Evolutionary conservation across 2,888 invertebrate genomes (phyloP).

Genomic region (Neoitamus cyanurus): DNA sequence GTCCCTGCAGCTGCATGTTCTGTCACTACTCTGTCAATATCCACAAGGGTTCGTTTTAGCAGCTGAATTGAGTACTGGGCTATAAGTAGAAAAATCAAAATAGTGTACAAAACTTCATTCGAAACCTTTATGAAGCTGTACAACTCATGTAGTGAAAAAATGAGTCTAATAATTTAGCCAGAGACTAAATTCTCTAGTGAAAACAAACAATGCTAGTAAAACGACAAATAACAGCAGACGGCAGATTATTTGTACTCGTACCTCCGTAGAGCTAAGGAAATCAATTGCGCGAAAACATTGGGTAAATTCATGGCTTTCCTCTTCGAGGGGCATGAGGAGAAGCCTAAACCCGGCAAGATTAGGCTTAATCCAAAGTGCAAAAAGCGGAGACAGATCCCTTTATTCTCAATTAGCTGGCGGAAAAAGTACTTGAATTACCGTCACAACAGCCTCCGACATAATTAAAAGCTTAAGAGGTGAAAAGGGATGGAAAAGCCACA

Average conservation of each 20-base stretch:
- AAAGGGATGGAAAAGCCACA: conserved; percentile 33
- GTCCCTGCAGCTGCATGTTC: too few relatives aligned
- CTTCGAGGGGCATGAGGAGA: neutral
- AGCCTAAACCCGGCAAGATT: neutral
- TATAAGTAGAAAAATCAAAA: too few relatives aligned
- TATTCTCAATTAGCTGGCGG: conserved; percentile 37
- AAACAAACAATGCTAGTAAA: too few relatives aligned
- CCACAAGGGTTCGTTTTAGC: too few relatives aligned
- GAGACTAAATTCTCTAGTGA: too few relatives aligned
- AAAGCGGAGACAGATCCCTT: conserved; percentile 33
- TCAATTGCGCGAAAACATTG: conserved; percentile 12
- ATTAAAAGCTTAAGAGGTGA: conserved; percentile 39
- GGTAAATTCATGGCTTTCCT: neutral
- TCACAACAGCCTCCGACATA: conserved; percentile 42
- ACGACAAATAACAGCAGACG: neutral
- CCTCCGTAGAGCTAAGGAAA: neutral
- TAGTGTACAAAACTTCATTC: too few relatives aligned
- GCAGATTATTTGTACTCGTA: neutral
- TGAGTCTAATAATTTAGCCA: too few relatives aligned
- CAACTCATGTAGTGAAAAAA: too few relatives aligned
- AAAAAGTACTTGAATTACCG: conserved; percentile 41
- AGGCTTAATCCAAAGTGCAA: conserved; percentile 25
- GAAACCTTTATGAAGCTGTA: too few relatives aligned
- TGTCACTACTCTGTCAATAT: too few relatives aligned
- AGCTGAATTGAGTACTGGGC: too few relatives aligned